Evolutionary conservation across 2,888 invertebrate species (phyloP), one percentile per base, ranked within the genome.

Genomic region (Orthonychiurus folsomi): DNA sequence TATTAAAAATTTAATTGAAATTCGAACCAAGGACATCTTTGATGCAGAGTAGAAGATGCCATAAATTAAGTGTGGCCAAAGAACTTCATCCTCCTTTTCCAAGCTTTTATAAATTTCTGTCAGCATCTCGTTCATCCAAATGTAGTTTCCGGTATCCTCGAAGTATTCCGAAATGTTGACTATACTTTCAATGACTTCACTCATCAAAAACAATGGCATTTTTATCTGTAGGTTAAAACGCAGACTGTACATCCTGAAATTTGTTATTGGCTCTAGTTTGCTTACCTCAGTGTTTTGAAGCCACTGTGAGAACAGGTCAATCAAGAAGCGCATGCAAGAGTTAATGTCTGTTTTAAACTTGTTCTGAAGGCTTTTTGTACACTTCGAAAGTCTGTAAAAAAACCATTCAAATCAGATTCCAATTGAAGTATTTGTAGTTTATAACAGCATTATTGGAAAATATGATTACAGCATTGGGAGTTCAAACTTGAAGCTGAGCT

Each of bases 251-350:
- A n/a, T n/a, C n/a, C n/a, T n/a, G n/a, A n/a, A n/a, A n/a, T n/a
- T n/a, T 53, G 26, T 54, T 48, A 56, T 23, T n/a, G 53, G 47
- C 21, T 56, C n/a, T 12, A 23, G 74, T 76, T 77, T 73, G 84
- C 83, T 73, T 80, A 79, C n/a, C n/a, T n/a, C n/a, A 15, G 82
- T 78, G 63, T 68, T 71, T 59, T 81, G 79, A 65, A 85, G 77
- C 83, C 87, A 85, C 63, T 93, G 90, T 1, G 88, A 84, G 70
- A 91, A 92, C 37, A 95, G 84, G 77, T 96, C 95, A 76, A 93
- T 84, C 21, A 96, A 81, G 75, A 96, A 87, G 76, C 93, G 92
- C 60, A 95, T 79, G 78, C 95, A 96, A 64, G 95, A 96, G 76
- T 89, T 88, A 28, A 94, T 82, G 78, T 96, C 95, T 48, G 96